A percentile compares a stretch with the other conserved stretches of the same genome.
phyloP scores from a whole-genome alignment of 92 coral and sea anemone genomes.

The Zoanthus solanderi region DNA sequence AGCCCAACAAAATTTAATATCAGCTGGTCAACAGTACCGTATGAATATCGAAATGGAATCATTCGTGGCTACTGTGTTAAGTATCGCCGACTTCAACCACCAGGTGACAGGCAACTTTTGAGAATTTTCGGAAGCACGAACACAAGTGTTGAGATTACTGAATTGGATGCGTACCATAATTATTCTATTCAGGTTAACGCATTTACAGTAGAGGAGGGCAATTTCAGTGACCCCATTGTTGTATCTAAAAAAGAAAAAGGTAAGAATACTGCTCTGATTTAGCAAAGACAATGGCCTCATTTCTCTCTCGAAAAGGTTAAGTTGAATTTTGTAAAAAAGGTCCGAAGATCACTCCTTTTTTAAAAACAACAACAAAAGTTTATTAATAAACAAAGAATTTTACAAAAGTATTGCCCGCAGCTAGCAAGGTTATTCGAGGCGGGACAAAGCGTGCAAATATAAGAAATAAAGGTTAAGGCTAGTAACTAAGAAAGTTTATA shows the following conservation, averaged over 20 bases:
- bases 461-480: too few relatives aligned
- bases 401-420: too few relatives aligned
- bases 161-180: slow-evolving; percentile 28
- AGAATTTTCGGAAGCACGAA: slow-evolving; percentile 27
- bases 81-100: not conserved
- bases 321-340: too few relatives aligned
- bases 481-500: too few relatives aligned
- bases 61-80: slow-evolving; percentile 60
- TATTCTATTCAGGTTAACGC: slow-evolving; percentile 54
- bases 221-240: slow-evolving; percentile 45
- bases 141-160: slow-evolving; percentile 28
- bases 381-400: too few relatives aligned
- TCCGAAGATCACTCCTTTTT: too few relatives aligned
- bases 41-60: slow-evolving; percentile 63
- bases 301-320: too few relatives aligned
- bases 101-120: not conserved
- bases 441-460: too few relatives aligned
- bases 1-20: slow-evolving; percentile 50
- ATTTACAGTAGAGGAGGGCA: slow-evolving; percentile 39
- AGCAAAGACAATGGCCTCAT: too few relatives aligned
- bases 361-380: too few relatives aligned
- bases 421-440: too few relatives aligned
- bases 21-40: slow-evolving; percentile 62
- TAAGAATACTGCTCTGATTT: not conserved
- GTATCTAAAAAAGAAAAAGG: slow-evolving; percentile 39